Evolutionary conservation across 1,140 invertebrate species (phyloP).

Genomic region (Alviniconcha marisindica): DNA sequence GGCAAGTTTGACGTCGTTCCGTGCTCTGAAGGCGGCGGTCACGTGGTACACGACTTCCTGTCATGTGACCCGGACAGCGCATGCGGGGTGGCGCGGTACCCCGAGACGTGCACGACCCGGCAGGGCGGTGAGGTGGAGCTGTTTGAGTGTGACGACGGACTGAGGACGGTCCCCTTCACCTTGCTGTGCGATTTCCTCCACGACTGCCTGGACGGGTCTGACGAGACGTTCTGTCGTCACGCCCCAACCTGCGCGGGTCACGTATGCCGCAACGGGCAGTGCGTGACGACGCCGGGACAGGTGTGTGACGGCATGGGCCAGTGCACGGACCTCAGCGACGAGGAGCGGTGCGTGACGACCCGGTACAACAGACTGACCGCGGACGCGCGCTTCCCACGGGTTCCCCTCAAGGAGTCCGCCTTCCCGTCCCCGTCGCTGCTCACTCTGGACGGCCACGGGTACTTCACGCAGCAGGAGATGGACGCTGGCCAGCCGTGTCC

Average conservation of each 20-base stretch:
- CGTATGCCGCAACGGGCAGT: background rate
- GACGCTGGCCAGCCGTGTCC: background rate
- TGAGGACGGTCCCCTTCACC: background rate
- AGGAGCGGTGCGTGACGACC: no score
- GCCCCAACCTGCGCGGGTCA: background rate
- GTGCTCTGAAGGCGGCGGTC: conserved; percentile 8
- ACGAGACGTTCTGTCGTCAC: background rate
- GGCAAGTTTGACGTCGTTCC: background rate
- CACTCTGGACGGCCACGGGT: background rate
- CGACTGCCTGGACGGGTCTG: background rate
- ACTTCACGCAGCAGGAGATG: background rate
- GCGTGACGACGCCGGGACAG: background rate
- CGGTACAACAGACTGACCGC: no score
- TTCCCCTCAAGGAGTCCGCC: no score
- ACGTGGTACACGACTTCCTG: conserved; percentile 1
- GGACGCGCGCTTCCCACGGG: no score
- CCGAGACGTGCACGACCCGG: background rate
- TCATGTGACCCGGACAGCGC: background rate
- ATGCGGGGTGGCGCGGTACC: background rate
- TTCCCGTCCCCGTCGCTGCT: no score
- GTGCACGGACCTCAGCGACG: no score
- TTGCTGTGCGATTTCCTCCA: background rate
- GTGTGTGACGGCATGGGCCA: background rate
- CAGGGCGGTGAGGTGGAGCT: background rate
- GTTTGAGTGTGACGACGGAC: background rate